These are phyloP conservation scores for Eulemur albifrons DNA, from an alignment of 2,797 vertebrate species.

Conservation along the genomic window DNA sequence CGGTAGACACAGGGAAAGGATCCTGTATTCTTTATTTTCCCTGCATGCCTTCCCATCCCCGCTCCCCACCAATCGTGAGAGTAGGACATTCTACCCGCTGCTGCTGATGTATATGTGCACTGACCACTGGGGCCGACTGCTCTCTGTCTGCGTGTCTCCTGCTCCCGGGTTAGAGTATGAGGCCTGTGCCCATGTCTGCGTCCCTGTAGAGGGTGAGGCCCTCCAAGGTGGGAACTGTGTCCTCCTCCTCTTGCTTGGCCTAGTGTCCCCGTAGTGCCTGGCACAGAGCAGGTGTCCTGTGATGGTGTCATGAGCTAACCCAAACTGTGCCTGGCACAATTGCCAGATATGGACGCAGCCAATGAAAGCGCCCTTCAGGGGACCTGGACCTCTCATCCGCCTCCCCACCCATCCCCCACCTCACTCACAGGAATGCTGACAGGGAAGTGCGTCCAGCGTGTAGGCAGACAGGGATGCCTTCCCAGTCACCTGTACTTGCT, in stretches of 20 bases:
- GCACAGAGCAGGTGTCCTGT: not conserved
- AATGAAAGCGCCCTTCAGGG: not conserved
- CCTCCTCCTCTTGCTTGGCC: not conserved
- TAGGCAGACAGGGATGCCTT: not conserved
- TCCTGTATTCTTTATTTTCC: not conserved
- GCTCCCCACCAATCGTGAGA: accelerated
- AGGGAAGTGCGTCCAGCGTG: not conserved
- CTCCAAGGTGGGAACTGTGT: not conserved
- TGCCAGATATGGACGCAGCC: not conserved
- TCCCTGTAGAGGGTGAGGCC: not conserved
- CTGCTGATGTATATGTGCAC: not conserved
- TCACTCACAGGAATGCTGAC: not conserved
- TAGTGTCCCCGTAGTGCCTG: not conserved
- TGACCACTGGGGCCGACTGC: not conserved
- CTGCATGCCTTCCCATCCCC: not conserved
- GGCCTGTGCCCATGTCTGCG: not conserved
- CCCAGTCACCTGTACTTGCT: not conserved
- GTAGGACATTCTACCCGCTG: not conserved
- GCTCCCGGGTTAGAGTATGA: too few relatives aligned
- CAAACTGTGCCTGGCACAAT: not conserved
- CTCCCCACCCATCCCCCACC: accelerated
- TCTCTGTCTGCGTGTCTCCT: not conserved
- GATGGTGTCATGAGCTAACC: not conserved
- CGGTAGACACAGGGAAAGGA: not conserved
- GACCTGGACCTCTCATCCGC: not conserved